These are phyloP conservation scores for Jordanella pulchra DNA, from an alignment of 2,797 vertebrate species.

Conservation along the genomic window DNA sequence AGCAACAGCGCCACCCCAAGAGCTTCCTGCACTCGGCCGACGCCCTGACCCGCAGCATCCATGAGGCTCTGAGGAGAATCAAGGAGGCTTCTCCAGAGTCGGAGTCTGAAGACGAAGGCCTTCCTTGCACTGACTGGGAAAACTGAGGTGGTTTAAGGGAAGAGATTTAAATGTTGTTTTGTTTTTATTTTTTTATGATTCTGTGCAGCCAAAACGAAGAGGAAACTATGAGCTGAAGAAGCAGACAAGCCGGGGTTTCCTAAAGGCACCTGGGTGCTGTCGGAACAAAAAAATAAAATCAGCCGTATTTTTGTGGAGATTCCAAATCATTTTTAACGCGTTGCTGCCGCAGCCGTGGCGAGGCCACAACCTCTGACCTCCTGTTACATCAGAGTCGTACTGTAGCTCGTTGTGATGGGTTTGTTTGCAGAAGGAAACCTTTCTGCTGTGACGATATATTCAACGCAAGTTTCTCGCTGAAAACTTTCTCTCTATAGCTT, in stretches of 20 bases:
- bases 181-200: neutral
- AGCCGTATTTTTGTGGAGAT: constrained; percentile 42
- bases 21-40: constrained; percentile 87
- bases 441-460: neutral
- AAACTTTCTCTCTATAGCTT: neutral
- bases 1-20: constrained; percentile 81
- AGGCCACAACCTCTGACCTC: constrained; percentile 62
- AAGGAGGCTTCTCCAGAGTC: constrained; percentile 98
- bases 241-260: constrained; percentile 28
- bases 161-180: neutral
- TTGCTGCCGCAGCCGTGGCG: constrained; percentile 37
- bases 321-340: constrained; percentile 34
- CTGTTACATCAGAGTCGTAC: constrained; percentile 47
- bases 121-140: constrained; percentile 95
- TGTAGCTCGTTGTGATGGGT: constrained; percentile 68
- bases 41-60: constrained; percentile 95
- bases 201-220: constrained; percentile 25
- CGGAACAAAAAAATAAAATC: constrained; percentile 44
- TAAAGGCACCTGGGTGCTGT: constrained; percentile 40
- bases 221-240: neutral
- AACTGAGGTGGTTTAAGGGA: constrained; percentile 72
- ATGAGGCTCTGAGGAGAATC: constrained; percentile 94
- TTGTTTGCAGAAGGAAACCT: constrained; percentile 47
- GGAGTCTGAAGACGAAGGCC: constrained; percentile 93
- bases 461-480: neutral